Conservation (phyloP, 2,888 invertebrate species). For the Labia minor region DNA sequence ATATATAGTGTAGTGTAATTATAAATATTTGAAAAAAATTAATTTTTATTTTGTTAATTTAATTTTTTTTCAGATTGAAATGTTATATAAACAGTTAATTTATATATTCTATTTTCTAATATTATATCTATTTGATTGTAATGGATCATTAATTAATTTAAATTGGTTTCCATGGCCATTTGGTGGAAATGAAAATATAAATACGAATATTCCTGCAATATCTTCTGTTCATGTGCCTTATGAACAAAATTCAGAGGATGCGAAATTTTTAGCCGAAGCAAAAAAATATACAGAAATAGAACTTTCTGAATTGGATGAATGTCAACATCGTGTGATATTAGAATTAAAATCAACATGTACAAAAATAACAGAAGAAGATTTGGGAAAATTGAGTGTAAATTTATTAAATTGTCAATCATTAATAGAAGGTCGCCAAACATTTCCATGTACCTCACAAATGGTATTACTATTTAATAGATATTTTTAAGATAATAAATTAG, state of each 20-base stretch:
- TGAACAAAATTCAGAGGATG: conserved; percentile 45
- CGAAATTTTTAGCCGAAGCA: conserved; percentile 52
- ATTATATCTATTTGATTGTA: background rate
- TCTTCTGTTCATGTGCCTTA: conserved; percentile 36
- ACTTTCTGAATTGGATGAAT: conserved; percentile 47
- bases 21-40: no score
- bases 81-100: background rate
- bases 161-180: background rate
- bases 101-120: background rate
- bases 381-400: conserved; percentile 54
- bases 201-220: background rate
- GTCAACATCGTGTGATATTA: conserved; percentile 53
- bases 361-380: conserved; percentile 50
- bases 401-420: conserved; percentile 56
- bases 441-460: conserved; percentile 51
- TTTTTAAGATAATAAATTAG: background rate
- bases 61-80: background rate
- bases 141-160: background rate
- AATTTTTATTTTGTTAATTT: no score
- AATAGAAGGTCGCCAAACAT: conserved; percentile 48
- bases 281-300: conserved; percentile 46
- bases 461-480: conserved; percentile 32
- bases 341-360: conserved; percentile 48
- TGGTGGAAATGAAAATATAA: background rate
- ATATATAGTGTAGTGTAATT: no score